Conservation (phyloP, 2,888 invertebrate genomes). For the Romanomermis culicivorax region DNA sequence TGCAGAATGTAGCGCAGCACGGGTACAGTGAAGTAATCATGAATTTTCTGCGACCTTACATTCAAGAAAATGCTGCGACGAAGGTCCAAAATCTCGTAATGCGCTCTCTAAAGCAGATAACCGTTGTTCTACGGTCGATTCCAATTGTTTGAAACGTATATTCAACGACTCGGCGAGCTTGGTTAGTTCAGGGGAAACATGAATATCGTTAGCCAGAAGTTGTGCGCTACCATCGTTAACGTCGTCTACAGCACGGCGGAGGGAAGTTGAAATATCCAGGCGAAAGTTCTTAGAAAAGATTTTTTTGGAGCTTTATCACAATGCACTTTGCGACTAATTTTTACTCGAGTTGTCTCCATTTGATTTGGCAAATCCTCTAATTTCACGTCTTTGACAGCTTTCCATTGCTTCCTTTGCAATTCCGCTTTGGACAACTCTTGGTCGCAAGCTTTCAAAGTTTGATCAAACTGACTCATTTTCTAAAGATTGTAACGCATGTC, state of each 20-base stretch:
- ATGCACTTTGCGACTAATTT: no score
- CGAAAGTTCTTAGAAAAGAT: not conserved
- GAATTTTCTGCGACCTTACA: constrained; percentile 9
- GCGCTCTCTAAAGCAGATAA: constrained; percentile 24
- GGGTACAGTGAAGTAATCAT: not conserved
- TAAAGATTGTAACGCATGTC: no score
- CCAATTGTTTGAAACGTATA: constrained; percentile 17
- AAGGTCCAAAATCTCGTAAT: constrained; percentile 24
- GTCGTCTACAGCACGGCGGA: constrained; percentile 50
- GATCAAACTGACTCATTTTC: constrained; percentile 29
- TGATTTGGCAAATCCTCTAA: constrained; percentile 28
- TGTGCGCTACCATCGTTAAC: constrained; percentile 51
- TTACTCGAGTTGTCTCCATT: constrained; percentile 27
- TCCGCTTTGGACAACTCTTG: constrained; percentile 25
- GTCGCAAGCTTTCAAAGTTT: constrained; percentile 24
- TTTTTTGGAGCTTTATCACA: not conserved
- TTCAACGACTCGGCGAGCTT: constrained; percentile 9
- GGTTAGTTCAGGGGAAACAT: constrained; percentile 38
- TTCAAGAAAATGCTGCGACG: constrained; percentile 25
- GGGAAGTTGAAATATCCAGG: constrained; percentile 27
- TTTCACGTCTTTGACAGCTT: constrained; percentile 26
- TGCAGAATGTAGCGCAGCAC: not conserved
- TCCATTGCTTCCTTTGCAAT: constrained; percentile 26
- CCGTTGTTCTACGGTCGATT: constrained; percentile 20
- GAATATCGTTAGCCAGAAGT: constrained; percentile 48